These are phyloP conservation scores for Hoplostethus atlanticus DNA, from an alignment of 2,797 vertebrate species.

Conservation along the genomic window DNA sequence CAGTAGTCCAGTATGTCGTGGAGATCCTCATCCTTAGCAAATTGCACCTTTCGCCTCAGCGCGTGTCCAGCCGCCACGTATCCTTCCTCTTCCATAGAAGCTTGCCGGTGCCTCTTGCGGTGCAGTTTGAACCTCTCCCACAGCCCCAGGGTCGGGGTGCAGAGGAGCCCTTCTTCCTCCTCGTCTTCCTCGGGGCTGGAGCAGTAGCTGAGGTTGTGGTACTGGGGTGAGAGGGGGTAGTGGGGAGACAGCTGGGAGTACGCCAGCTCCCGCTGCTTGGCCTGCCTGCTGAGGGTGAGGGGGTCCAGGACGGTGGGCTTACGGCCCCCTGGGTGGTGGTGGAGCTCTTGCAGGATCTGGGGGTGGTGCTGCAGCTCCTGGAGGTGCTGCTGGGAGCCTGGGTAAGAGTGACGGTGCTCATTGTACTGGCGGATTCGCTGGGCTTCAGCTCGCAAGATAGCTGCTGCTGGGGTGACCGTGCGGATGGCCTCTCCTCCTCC, in stretches of 20 bases:
- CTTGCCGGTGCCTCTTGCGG: slow-evolving; percentile 93
- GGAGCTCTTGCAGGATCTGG: slow-evolving; percentile 88
- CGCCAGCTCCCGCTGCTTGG: slow-evolving; percentile 93
- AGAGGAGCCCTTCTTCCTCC: slow-evolving; percentile 86
- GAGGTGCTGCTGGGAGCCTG: slow-evolving; percentile 91
- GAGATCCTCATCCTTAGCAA: slow-evolving; percentile 98
- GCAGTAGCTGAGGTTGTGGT: slow-evolving; percentile 95
- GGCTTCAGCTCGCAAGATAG: slow-evolving; percentile 92
- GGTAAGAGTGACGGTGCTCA: slow-evolving; percentile 97
- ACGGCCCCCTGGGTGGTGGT: slow-evolving; percentile 83
- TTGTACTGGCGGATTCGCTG: slow-evolving; percentile 94
- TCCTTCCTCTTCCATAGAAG: slow-evolving; percentile 89
- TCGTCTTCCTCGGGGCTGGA: slow-evolving; percentile 92
- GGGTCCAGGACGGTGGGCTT: slow-evolving; percentile 95
- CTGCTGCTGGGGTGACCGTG: slow-evolving; percentile 91
- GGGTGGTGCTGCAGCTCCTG: slow-evolving; percentile 90
- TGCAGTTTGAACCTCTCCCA: slow-evolving; percentile 97
- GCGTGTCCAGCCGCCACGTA: slow-evolving; percentile 97
- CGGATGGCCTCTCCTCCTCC: slow-evolving; percentile 86
- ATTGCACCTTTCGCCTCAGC: slow-evolving; percentile 97
- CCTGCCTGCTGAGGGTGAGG: slow-evolving; percentile 90
- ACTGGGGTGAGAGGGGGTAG: slow-evolving; percentile 94
- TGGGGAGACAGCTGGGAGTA: slow-evolving; percentile 97
- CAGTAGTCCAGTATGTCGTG: slow-evolving; percentile 99
- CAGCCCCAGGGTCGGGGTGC: slow-evolving; percentile 92